Conservation (phyloP, 1,140 invertebrate genomes). For the Zaprionus inermis region DNA sequence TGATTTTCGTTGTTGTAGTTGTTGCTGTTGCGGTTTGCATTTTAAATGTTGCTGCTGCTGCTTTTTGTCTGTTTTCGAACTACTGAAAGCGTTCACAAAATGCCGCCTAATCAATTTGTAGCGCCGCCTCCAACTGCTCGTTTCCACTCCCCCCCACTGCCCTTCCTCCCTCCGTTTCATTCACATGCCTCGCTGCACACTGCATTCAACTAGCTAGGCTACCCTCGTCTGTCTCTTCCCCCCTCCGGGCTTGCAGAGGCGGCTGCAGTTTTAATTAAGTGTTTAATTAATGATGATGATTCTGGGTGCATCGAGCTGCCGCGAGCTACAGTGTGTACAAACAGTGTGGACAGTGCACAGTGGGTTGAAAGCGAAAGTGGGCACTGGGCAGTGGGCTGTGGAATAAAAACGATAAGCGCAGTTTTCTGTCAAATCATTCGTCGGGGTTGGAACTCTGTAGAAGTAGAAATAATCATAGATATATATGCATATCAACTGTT, state of each 20-base stretch:
- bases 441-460: too few relatives aligned
- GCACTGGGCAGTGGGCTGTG: too few relatives aligned
- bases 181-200: slow-evolving; percentile 19
- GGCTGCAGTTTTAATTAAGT: slow-evolving; percentile 56
- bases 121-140: too few relatives aligned
- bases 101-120: slow-evolving; percentile 48
- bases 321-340: slow-evolving; percentile 18
- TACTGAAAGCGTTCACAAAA: slow-evolving; percentile 35
- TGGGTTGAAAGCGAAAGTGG: background rate
- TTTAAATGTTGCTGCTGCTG: too few relatives aligned
- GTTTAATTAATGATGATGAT: slow-evolving; percentile 53
- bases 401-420: too few relatives aligned
- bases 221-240: too few relatives aligned
- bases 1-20: slow-evolving; percentile 12
- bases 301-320: slow-evolving; percentile 32
- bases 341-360: background rate
- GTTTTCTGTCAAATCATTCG: too few relatives aligned
- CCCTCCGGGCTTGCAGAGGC: background rate
- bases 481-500: too few relatives aligned
- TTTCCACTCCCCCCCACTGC: background rate
- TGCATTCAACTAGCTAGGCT: slow-evolving; percentile 12
- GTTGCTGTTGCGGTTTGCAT: too few relatives aligned
- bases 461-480: too few relatives aligned
- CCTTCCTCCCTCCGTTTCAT: background rate
- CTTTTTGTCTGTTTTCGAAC: slow-evolving; percentile 28